Base-by-base conservation (phyloP, 2,888 invertebrate species). In the Eupeodes luniger region DNA sequence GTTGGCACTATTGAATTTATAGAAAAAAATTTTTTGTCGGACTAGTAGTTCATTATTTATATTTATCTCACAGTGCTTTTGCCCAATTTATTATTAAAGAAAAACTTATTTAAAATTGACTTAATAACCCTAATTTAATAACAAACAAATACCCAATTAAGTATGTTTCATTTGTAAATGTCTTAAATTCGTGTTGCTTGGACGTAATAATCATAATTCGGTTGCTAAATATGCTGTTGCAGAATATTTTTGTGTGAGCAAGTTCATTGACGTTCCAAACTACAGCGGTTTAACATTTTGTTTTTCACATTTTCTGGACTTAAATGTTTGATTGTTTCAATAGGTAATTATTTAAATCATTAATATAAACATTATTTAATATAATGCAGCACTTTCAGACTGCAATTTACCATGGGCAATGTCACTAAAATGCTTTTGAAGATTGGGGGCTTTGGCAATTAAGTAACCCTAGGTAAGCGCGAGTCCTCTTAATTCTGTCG, bases 31-130 rank as follows among this genome's bases (percentile, higher is more conserved):
- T 66, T 84, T 70, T 70, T 81, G 85, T 88, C 88, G 88, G 88
- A 88, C 85, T 84, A 84, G 85, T 81, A 85, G 88, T 85, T 81
- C 88, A 88, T 88, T 88, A 88, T 88, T 88, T 88, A 88, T 88
- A 88, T 88, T 88, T 88, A 85, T 88, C 85, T 85, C 69, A 69
- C 11, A 78, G 88, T 85, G 88, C 88, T 84, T 88, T 88, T 88
- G 81, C 85, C 84, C 57, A 81, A 79, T 74, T 81, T 70, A 70
- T 51, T 70, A 51, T 67, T 49, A 51, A 40, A 88, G 77, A 84
- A 78, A 72, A 72, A 57, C 55, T 69, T 16, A 36, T 70, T 61
- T 55, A 81, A 88, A 88, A 85, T 81, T 85, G 70, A 81, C 81
- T 79, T 88, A 88, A 81, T 78, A 81, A 51, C 78, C 59, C 19